These are phyloP conservation scores for Tuberolachnus salignus DNA, from an alignment of 2,888 invertebrate species.

Conservation along the genomic window DNA sequence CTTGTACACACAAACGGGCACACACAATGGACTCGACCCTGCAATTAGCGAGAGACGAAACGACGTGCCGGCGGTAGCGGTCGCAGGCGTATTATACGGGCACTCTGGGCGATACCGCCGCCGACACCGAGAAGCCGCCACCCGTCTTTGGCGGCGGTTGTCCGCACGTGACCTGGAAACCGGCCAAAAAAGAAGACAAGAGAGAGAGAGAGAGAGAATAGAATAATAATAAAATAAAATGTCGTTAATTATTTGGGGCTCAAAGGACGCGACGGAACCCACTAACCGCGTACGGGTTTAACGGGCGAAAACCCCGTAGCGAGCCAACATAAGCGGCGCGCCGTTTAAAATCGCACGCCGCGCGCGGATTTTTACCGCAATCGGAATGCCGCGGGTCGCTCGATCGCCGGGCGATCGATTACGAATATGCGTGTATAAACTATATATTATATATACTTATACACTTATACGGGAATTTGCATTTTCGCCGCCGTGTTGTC, in stretches of 20 bases:
- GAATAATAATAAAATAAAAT: no score
- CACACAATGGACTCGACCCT: conserved; percentile 5
- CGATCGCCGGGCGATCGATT: no score
- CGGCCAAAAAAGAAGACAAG: not conserved
- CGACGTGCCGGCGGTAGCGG: not conserved
- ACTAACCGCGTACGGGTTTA: no score
- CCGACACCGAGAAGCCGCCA: not conserved
- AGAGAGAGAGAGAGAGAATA: not conserved
- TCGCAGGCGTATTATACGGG: not conserved
- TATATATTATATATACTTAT: no score
- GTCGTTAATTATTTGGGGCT: not conserved
- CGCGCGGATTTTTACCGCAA: not conserved
- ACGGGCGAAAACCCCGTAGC: no score
- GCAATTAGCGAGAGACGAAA: conserved; percentile 24
- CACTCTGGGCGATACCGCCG: not conserved
- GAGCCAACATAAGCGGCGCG: not conserved
- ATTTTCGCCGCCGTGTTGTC: not conserved
- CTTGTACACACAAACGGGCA: not conserved
- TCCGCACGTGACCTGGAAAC: conserved; percentile 24
- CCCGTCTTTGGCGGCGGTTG: conserved; percentile 38
- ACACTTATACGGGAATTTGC: conserved; percentile 23
- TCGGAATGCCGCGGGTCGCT: conserved; percentile 17
- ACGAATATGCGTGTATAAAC: not conserved
- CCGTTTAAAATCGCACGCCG: not conserved
- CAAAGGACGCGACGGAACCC: not conserved